These are phyloP conservation scores for Zaprionus camerounensis DNA, from an alignment of 1,140 invertebrate genomes.

Conservation along the genomic window DNA sequence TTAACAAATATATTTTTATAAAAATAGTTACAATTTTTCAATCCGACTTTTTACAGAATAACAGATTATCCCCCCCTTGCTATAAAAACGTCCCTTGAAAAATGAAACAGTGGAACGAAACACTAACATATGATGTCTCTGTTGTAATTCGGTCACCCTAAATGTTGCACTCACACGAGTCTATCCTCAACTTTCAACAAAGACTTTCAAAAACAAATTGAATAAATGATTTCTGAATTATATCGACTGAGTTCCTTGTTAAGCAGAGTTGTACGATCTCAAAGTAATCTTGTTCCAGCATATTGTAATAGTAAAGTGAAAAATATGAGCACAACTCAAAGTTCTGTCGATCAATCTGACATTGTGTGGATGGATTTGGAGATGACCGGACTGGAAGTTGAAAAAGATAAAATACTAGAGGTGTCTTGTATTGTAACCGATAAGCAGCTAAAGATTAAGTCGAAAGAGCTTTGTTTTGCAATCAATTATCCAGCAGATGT, in stretches of 20 bases:
- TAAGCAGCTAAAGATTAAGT: conserved; percentile 90
- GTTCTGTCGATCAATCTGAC: conserved; percentile 22
- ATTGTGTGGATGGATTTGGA: conserved; percentile 87
- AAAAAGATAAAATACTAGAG: conserved; percentile 93
- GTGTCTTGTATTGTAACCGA: conserved; percentile 95
- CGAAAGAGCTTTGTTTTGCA: conserved; percentile 91
- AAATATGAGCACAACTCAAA: conserved; percentile 41
- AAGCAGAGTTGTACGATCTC: not conserved
- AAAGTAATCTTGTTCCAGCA: not conserved
- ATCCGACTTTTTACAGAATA: too few species aligned
- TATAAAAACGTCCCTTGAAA: not conserved
- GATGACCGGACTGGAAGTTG: conserved; percentile 92
- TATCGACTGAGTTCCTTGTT: conserved; percentile 9
- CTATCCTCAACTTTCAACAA: not conserved
- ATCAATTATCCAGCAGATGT: conserved; percentile 91
- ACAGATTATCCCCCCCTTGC: not conserved
- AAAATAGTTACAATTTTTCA: not conserved
- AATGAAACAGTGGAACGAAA: not conserved
- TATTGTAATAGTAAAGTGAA: not conserved
- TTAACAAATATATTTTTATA: not conserved
- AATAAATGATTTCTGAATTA: conserved; percentile 27
- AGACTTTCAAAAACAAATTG: not conserved
- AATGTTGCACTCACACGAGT: not conserved
- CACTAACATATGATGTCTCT: not conserved
- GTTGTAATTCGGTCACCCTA: not conserved